Conservation (phyloP, 2,113 vertebrate genomes). For the Illadopsis cleaveri region DNA sequence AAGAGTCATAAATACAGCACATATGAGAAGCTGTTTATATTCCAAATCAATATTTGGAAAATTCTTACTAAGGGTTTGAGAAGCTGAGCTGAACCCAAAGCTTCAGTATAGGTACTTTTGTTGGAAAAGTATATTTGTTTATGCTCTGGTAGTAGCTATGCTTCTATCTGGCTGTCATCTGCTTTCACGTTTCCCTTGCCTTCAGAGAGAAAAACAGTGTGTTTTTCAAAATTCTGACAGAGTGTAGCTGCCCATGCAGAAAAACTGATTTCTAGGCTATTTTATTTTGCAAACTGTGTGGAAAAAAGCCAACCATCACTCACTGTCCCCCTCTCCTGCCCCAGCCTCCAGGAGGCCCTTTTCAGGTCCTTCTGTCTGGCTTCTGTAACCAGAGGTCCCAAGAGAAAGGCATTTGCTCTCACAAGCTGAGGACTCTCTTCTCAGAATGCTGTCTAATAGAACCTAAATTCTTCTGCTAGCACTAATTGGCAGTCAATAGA, state of each 20-base stretch:
- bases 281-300: neutral
- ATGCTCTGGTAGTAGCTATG: neutral
- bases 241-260: neutral
- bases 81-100: neutral
- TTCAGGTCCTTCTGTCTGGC: neutral
- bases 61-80: neutral
- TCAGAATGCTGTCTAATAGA: neutral
- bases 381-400: neutral
- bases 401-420: neutral
- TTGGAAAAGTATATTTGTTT: constrained; percentile 2
- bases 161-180: neutral
- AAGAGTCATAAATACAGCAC: neutral
- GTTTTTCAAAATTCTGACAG: constrained; percentile 25
- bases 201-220: neutral
- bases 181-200: constrained; percentile 3
- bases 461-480: neutral
- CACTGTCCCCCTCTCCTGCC: neutral
- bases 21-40: neutral
- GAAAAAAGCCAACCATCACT: neutral
- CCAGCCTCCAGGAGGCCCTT: neutral
- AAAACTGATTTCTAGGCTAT: neutral
- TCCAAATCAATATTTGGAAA: neutral
- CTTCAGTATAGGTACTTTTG: neutral
- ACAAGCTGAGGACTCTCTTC: neutral
- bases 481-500: neutral